phyloP scores from a whole-genome alignment of 1,140 invertebrate genomes.

The Halesus radiatus region DNA sequence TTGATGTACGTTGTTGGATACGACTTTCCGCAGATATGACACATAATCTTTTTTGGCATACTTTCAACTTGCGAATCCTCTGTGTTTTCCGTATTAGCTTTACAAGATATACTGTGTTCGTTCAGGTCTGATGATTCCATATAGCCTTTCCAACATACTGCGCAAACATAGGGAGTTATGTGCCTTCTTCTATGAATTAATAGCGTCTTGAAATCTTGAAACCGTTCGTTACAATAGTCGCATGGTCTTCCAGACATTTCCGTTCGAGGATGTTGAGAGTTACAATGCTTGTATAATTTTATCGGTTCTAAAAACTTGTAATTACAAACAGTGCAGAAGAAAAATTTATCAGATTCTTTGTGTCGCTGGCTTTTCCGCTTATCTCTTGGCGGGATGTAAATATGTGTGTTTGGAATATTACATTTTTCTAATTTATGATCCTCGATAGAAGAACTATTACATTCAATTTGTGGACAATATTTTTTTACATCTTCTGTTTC shows the following conservation, averaged over 20 bases:
- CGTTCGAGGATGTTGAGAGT: constrained; percentile 61
- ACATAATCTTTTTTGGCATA: constrained; percentile 56
- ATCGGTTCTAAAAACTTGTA: constrained; percentile 63
- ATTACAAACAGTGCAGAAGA: constrained; percentile 64
- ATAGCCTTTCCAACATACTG: constrained; percentile 68
- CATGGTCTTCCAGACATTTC: constrained; percentile 63
- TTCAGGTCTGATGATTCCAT: constrained; percentile 60
- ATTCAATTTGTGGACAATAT: background rate
- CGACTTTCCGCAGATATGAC: constrained; percentile 69
- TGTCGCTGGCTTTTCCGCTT: background rate
- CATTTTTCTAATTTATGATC: constrained; percentile 2
- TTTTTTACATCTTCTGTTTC: constrained; percentile 17
- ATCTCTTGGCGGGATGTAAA: constrained; percentile 5
- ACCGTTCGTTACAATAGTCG: constrained; percentile 67
- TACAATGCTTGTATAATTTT: constrained; percentile 62
- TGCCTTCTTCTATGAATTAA: constrained; percentile 66
- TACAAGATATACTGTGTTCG: constrained; percentile 56
- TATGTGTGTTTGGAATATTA: constrained; percentile 8
- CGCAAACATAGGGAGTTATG: constrained; percentile 65
- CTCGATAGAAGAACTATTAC: background rate
- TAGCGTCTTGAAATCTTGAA: constrained; percentile 65
- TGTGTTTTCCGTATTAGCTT: constrained; percentile 56
- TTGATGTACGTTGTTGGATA: constrained; percentile 66
- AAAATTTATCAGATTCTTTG: background rate
- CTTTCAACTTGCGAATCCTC: constrained; percentile 60